Evolutionary conservation across 2,113 vertebrate species (phyloP), one percentile per base, ranked within the genome.

Genomic region (Sylvilagus bachmani): DNA sequence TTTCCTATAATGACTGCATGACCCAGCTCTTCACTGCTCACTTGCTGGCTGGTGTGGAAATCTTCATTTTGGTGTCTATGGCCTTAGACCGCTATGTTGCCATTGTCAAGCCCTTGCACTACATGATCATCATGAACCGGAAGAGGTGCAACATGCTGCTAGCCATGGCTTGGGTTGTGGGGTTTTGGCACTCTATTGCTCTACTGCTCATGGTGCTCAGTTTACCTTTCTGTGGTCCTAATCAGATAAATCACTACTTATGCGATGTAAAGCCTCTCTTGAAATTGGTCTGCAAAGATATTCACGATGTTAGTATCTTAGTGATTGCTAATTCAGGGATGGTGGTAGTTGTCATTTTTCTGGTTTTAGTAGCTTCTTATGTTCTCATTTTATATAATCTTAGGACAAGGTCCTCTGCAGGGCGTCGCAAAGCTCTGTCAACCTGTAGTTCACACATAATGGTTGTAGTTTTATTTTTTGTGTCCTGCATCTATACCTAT

Each of bases 241-340:
- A 95, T 79, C 53, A 49, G 31, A 78, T 95, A 38, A 62, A 93
- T 27, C 95, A 95, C 36, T 96, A 93, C n/a, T 0, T 92, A 2
- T 90, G 96, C 55, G 91, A 96, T 2, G n/a, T 96, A 55, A 95
- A 95, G n/a, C 93, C 93, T 62, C 91, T 95, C 19, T n/a, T 94
- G 51, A 92, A 97, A 64, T 7, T 94, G 13, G 81, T 79, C 21
- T 95, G 93, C 82, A 86, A 67, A 64, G 89, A 95, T 67, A 90
- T 83, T 21, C 36, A 2, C 27, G 24, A 80, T 19, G 74, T 86
- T 61, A 94, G 27, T 64, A 94, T 84, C 38, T 75, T 96, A 49
- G 38, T 73, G 19, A 92, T 75, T 38, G 93, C 58, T 10, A 96
- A 96, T 27, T 69, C 91, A 31, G 69, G 85, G 4, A 74, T 95